These are phyloP conservation scores for Morpho helenor DNA, from an alignment of 2,888 invertebrate species.

Conservation along the genomic window DNA sequence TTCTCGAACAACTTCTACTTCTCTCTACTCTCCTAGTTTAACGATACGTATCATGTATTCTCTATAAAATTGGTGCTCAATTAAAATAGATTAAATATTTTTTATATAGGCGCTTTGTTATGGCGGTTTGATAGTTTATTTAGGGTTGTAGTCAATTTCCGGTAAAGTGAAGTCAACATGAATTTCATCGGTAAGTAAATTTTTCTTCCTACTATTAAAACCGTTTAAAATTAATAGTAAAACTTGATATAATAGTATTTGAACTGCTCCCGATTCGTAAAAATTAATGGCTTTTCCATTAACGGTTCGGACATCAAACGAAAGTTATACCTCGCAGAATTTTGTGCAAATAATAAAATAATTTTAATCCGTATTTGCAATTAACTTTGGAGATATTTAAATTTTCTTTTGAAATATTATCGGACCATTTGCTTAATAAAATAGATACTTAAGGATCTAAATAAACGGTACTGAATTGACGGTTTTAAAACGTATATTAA, in stretches of 20 bases:
- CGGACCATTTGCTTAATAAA: too few species aligned
- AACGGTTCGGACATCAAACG: background rate
- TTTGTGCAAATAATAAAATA: constrained; percentile 2
- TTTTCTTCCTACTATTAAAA: background rate
- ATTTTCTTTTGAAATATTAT: too few species aligned
- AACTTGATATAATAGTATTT: too few species aligned
- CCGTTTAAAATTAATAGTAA: too few species aligned
- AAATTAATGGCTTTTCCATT: background rate
- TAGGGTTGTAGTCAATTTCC: constrained; percentile 37
- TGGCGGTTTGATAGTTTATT: constrained; percentile 49
- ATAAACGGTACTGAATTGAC: too few species aligned
- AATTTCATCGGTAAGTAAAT: constrained; percentile 68
- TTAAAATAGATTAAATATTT: constrained; percentile 52
- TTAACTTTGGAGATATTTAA: too few species aligned
- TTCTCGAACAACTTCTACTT: constrained; percentile 45
- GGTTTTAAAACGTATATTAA: too few species aligned
- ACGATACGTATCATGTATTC: constrained; percentile 74
- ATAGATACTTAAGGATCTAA: too few species aligned
- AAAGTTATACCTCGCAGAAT: background rate
- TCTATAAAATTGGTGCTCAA: constrained; percentile 71
- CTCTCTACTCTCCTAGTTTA: constrained; percentile 46
- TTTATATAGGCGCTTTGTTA: constrained; percentile 64
- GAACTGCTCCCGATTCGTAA: too few species aligned
- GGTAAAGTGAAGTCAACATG: constrained; percentile 56
- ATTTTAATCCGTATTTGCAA: constrained; percentile 3